Evolutionary conservation across 2,113 vertebrate genomes (phyloP).

Genomic region (Pterophyllum scalare): DNA sequence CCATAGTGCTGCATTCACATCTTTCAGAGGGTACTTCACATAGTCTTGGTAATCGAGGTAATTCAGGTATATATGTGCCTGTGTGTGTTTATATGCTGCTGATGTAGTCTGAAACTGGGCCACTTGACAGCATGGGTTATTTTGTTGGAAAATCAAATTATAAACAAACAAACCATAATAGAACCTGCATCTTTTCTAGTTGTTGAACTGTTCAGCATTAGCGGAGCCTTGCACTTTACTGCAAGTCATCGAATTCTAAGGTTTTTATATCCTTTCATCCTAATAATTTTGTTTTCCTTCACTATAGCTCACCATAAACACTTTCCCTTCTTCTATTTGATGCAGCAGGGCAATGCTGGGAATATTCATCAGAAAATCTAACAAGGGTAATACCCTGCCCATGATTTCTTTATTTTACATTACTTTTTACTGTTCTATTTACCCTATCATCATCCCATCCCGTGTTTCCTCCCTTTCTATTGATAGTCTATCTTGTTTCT

Average conservation of each 20-base stretch:
- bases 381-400: not conserved
- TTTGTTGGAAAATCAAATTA: slow-evolving; percentile 3
- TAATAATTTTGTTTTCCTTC: not conserved
- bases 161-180: not conserved
- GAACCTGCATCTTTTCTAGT: not conserved
- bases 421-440: not conserved
- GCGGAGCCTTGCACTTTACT: not conserved
- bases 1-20: too few relatives aligned
- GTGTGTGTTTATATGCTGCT: not conserved
- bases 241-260: not conserved
- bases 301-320: not conserved
- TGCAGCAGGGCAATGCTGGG: not conserved
- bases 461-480: not conserved
- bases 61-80: too few relatives aligned
- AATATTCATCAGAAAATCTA: not conserved
- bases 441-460: not conserved
- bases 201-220: not conserved
- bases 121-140: not conserved
- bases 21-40: too few relatives aligned
- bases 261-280: not conserved
- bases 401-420: slow-evolving; percentile 1
- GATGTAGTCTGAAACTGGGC: not conserved
- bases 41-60: too few relatives aligned
- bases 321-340: not conserved
- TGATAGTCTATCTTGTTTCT: not conserved